A percentile compares a stretch with the other conserved stretches of the same genome.
These are phyloP conservation scores for Danio rerio DNA, from an alignment of 2,113 vertebrate genomes.

Conservation along the genomic window DNA sequence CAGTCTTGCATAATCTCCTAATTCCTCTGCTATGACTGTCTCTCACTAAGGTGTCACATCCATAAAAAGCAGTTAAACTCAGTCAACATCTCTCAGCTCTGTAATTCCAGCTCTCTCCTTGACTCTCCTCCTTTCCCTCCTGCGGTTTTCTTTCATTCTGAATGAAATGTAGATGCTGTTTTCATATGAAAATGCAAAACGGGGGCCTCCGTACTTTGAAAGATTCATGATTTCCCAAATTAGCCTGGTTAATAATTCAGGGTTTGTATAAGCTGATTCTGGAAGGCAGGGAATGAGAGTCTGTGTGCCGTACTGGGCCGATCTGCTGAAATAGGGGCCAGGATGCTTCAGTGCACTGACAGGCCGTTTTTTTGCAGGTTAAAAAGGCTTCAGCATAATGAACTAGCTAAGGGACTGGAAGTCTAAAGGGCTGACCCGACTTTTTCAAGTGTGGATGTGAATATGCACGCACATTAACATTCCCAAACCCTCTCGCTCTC, in stretches of 20 bases:
- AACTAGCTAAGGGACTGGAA: slow-evolving; percentile 14
- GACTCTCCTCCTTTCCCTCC: background rate
- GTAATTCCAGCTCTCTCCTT: background rate
- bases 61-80: background rate
- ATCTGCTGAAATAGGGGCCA: slow-evolving; percentile 22
- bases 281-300: slow-evolving; percentile 17
- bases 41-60: background rate
- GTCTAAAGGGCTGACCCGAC: slow-evolving; percentile 17
- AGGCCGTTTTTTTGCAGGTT: background rate
- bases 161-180: slow-evolving; percentile 23
- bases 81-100: slow-evolving; percentile 5
- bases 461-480: background rate
- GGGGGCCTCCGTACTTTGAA: slow-evolving; percentile 30
- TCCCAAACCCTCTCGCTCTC: background rate
- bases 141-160: slow-evolving; percentile 17
- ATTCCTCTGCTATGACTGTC: background rate
- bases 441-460: slow-evolving; percentile 26
- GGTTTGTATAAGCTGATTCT: slow-evolving; percentile 31
- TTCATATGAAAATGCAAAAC: slow-evolving; percentile 26
- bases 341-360: slow-evolving; percentile 15
- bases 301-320: background rate
- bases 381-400: slow-evolving; percentile 36
- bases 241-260: slow-evolving; percentile 49
- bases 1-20: background rate
- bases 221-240: slow-evolving; percentile 43